A percentile compares a stretch with the other conserved stretches of the same genome.
phyloP scores from a whole-genome alignment of 2,888 invertebrate species.

The Caradrina kadenii region DNA sequence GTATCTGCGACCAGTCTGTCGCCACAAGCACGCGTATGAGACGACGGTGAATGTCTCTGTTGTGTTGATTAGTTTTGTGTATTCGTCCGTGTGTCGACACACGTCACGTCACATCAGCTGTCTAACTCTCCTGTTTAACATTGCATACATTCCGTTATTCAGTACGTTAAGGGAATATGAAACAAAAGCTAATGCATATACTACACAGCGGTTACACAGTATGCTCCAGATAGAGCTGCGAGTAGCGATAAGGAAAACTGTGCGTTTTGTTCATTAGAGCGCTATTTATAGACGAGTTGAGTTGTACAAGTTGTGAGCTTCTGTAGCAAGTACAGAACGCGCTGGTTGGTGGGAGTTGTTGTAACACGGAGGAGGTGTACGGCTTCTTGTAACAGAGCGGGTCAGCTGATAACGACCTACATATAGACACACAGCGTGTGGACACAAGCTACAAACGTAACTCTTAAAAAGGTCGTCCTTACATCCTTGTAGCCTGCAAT shows the following conservation, averaged over 20 bases:
- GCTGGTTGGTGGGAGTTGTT: neutral
- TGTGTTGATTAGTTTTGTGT: constrained; percentile 1
- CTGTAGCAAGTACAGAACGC: neutral
- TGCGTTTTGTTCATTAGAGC: constrained; percentile 4
- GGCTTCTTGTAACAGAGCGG: neutral
- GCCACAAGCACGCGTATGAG: neutral
- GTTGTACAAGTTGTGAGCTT: neutral
- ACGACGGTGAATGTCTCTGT: neutral
- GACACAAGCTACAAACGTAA: neutral
- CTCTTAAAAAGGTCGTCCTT: neutral
- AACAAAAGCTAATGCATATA: constrained; percentile 21
- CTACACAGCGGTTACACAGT: constrained; percentile 4
- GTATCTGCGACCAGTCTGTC: neutral
- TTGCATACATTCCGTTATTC: neutral
- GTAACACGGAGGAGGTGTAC: neutral
- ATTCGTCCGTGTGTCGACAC: neutral
- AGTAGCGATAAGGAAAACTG: constrained; percentile 19
- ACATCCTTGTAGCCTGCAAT: neutral
- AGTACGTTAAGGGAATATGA: constrained; percentile 5
- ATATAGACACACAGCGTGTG: neutral
- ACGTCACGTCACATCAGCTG: neutral
- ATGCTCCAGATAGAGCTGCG: constrained; percentile 8
- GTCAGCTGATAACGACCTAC: neutral
- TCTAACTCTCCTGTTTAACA: neutral
- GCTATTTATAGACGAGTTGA: constrained; percentile 6